Evolutionary conservation across 2,797 vertebrate genomes (phyloP).

Genomic region (Falco columbarius): DNA sequence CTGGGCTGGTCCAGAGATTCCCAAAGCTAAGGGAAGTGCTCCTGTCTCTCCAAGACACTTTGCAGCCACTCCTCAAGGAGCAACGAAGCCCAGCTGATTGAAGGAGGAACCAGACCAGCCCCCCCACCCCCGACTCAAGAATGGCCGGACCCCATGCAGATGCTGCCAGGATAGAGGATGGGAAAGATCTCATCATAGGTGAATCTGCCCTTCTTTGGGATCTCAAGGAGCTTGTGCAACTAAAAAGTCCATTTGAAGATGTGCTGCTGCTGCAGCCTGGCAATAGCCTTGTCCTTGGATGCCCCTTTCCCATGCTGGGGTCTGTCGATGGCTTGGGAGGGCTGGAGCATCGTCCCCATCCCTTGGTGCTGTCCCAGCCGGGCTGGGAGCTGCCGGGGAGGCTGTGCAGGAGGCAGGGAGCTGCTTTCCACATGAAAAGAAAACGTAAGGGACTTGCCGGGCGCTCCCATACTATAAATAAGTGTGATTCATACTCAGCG

Average conservation of each 20-base stretch:
- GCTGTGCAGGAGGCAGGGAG: not conserved
- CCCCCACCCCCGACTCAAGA: not conserved
- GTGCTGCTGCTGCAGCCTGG: accelerated
- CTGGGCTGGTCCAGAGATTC: not conserved
- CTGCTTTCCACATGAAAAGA: conserved; percentile 31
- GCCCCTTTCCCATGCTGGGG: not conserved
- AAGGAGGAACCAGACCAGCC: not conserved
- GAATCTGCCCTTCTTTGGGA: not conserved
- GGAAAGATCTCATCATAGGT: accelerated
- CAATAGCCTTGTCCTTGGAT: not conserved
- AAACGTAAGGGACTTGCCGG: not conserved
- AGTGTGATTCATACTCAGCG: conserved; percentile 33
- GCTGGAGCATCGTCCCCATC: not conserved
- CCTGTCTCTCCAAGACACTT: not conserved
- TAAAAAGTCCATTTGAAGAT: not conserved
- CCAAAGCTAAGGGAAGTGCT: not conserved
- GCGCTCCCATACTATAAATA: conserved; percentile 54
- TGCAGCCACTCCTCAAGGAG: not conserved
- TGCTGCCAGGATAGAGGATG: not conserved
- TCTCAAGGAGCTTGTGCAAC: not conserved
- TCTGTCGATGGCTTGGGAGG: not conserved
- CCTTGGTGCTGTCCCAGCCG: not conserved
- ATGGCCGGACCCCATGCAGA: accelerated
- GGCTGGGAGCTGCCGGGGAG: not conserved
- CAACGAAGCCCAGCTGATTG: not conserved